Evolutionary conservation across 2,113 vertebrate species (phyloP).

Genomic region (Onychostruthus taczanowskii): DNA sequence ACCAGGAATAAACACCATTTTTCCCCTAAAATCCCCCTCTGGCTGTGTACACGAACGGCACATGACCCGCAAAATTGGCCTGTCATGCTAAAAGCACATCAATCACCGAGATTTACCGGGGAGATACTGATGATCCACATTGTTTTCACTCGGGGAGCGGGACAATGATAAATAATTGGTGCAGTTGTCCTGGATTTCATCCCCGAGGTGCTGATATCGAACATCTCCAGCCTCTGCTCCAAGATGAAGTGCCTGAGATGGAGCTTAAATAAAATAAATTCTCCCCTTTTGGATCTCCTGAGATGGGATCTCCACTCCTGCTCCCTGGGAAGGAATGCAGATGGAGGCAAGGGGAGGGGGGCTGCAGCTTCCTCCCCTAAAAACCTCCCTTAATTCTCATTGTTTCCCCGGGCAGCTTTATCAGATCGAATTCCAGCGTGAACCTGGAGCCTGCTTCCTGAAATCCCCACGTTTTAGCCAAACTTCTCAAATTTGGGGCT

Average conservation of each 20-base stretch:
- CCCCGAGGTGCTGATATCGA: not conserved
- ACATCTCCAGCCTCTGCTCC: not conserved
- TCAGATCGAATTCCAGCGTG: not conserved
- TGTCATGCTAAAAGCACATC: conserved; percentile 21
- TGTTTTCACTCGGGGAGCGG: not conserved
- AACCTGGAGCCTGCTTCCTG: not conserved
- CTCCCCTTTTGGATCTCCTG: not conserved
- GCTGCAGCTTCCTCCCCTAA: not conserved
- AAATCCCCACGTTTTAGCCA: not conserved
- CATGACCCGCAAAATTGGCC: not conserved
- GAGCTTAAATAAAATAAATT: conserved; percentile 18
- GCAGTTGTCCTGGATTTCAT: not conserved
- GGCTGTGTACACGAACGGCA: not conserved
- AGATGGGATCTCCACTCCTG: not conserved
- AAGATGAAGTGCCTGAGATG: conserved; percentile 15
- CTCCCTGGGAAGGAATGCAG: not conserved
- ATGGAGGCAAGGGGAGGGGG: not conserved
- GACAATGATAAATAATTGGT: not conserved
- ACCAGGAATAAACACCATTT: conserved; percentile 12
- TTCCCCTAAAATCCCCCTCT: not conserved
- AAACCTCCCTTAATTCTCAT: not conserved
- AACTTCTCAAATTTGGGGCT: not conserved
- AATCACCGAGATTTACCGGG: not conserved
- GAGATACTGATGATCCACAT: not conserved
- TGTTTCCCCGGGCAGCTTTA: conserved; percentile 8